Conservation (phyloP, 1,140 invertebrate species). For the Drosophila nebulosa region DNA sequence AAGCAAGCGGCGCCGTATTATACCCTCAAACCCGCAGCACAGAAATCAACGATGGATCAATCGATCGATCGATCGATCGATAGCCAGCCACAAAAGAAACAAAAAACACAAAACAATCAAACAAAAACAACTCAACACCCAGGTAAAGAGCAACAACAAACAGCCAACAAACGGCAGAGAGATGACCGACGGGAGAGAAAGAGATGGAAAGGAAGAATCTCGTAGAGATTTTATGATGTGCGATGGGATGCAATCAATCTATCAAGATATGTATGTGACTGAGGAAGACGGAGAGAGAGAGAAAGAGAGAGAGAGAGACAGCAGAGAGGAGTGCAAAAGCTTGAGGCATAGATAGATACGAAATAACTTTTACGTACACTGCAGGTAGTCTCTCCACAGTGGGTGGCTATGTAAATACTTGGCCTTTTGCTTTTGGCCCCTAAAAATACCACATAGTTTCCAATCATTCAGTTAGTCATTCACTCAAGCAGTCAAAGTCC, state of each 20-base stretch:
- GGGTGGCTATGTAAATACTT: constrained; percentile 76
- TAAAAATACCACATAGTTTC: constrained; percentile 68
- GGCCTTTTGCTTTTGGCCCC: constrained; percentile 62
- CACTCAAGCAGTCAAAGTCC: constrained; percentile 27
- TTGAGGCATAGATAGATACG: constrained; percentile 20
- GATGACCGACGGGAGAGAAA: background rate
- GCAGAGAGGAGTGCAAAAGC: constrained; percentile 1
- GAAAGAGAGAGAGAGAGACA: too few relatives aligned
- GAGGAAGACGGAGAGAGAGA: too few relatives aligned
- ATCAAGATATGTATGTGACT: constrained; percentile 54
- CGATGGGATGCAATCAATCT: constrained; percentile 73
- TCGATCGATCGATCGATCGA: constrained; percentile 55
- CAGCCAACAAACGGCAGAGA: background rate
- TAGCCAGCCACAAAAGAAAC: constrained; percentile 23
- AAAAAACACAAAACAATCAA: constrained; percentile 57
- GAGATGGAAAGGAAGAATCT: constrained; percentile 27
- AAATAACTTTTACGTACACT: constrained; percentile 37
- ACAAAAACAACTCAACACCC: constrained; percentile 73
- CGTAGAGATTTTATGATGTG: constrained; percentile 70
- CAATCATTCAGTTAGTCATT: constrained; percentile 38
- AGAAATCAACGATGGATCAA: constrained; percentile 39
- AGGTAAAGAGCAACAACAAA: constrained; percentile 50
- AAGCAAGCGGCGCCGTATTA: constrained; percentile 70
- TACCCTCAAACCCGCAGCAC: constrained; percentile 36
- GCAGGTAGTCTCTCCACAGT: constrained; percentile 70